Conservation (phyloP, 2,797 vertebrate genomes). For the Steatocranus sp. region DNA sequence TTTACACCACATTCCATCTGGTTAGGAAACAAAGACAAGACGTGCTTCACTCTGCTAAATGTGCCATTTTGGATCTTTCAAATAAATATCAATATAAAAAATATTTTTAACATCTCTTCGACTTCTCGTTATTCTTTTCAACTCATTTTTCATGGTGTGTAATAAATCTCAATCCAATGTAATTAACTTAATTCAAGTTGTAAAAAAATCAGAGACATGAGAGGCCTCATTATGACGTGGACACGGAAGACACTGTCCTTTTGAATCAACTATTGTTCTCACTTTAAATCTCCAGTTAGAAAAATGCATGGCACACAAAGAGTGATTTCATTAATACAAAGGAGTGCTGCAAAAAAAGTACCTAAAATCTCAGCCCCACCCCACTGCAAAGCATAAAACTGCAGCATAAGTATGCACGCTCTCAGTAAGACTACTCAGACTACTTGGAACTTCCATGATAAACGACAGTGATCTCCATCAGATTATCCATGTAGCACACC, state of each 20-base stretch:
- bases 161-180: neutral
- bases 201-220: neutral
- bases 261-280: constrained; percentile 23
- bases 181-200: neutral
- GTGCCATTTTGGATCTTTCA: neutral
- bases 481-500: neutral
- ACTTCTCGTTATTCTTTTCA: neutral
- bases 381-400: neutral
- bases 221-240: neutral
- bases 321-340: neutral
- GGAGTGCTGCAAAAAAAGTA: neutral
- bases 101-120: neutral
- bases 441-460: constrained; percentile 18
- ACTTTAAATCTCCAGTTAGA: neutral
- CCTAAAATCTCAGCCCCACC: neutral
- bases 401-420: neutral
- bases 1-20: neutral
- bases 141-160: neutral
- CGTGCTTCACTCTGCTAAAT: neutral
- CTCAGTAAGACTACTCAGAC: neutral
- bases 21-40: neutral
- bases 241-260: neutral
- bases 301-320: neutral
- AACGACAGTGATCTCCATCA: neutral
- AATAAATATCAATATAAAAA: neutral